These are phyloP conservation scores for Babyrousa celebensis DNA, from an alignment of 2,797 vertebrate genomes.

Conservation along the genomic window DNA sequence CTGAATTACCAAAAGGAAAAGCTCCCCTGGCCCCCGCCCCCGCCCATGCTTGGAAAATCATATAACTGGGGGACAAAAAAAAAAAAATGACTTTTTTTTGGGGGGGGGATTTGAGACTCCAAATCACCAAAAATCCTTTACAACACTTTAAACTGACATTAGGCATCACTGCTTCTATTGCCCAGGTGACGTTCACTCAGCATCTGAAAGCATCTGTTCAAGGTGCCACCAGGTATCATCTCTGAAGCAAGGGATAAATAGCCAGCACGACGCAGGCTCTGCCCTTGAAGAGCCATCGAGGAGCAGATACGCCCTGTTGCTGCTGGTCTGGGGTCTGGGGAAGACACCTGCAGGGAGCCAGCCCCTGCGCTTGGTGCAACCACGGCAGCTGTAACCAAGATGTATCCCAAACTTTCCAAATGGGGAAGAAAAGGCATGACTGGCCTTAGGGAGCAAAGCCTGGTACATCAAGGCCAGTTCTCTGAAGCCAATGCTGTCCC, in stretches of 20 bases:
- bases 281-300: not conserved
- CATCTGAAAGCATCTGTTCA: not conserved
- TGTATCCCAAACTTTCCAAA: not conserved
- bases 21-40: too few relatives aligned
- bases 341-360: fast-evolving
- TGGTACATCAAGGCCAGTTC: not conserved
- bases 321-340: not conserved
- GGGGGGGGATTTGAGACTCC: not conserved
- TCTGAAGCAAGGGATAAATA: not conserved
- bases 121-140: not conserved
- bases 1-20: not conserved
- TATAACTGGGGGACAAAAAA: not conserved
- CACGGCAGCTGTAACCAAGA: not conserved
- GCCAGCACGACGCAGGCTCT: not conserved
- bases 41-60: not conserved
- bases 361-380: fast-evolving
- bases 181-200: not conserved
- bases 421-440: not conserved
- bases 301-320: not conserved
- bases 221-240: not conserved
- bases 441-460: not conserved
- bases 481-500: not conserved
- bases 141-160: too few relatives aligned
- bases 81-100: not conserved
- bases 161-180: too few relatives aligned